Percentiles rank a stretch among this genome's conserved stretches.
phyloP scores from a whole-genome alignment of 2,113 vertebrate genomes.

The Indicator indicator region DNA sequence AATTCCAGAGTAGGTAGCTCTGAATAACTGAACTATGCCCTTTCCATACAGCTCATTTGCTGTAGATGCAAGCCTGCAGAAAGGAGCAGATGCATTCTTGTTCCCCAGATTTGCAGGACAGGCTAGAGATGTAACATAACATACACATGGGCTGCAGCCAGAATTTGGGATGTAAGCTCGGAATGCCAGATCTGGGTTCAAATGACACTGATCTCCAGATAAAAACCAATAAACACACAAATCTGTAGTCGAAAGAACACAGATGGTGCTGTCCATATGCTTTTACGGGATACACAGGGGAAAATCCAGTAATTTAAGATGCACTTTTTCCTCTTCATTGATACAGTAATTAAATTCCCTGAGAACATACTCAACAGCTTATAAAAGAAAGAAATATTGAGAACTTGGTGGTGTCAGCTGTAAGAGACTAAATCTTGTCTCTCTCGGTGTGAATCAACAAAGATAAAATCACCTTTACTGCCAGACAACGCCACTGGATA shows the following conservation, averaged over 20 bases:
- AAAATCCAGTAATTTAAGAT: conserved; percentile 15
- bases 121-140: background rate
- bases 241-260: background rate
- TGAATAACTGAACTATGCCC: background rate
- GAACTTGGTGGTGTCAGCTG: background rate
- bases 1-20: background rate
- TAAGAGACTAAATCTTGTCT: too few relatives aligned
- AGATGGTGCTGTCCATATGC: conserved; percentile 46
- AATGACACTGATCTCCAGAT: background rate
- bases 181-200: conserved; percentile 20
- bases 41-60: background rate
- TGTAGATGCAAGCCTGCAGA: background rate
- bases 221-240: conserved; percentile 21
- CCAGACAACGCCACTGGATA: too few relatives aligned
- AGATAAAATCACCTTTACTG: too few relatives aligned
- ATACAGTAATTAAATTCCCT: conserved; percentile 34
- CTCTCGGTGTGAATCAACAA: too few relatives aligned
- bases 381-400: background rate
- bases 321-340: background rate
- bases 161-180: background rate
- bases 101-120: background rate
- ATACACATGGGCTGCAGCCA: background rate
- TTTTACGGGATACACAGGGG: conserved; percentile 5
- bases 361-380: background rate
- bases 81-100: background rate